A percentile compares a stretch with the other conserved stretches of the same genome.
These are phyloP conservation scores for Cancer borealis DNA, from an alignment of 2,888 invertebrate genomes.

Conservation along the genomic window DNA sequence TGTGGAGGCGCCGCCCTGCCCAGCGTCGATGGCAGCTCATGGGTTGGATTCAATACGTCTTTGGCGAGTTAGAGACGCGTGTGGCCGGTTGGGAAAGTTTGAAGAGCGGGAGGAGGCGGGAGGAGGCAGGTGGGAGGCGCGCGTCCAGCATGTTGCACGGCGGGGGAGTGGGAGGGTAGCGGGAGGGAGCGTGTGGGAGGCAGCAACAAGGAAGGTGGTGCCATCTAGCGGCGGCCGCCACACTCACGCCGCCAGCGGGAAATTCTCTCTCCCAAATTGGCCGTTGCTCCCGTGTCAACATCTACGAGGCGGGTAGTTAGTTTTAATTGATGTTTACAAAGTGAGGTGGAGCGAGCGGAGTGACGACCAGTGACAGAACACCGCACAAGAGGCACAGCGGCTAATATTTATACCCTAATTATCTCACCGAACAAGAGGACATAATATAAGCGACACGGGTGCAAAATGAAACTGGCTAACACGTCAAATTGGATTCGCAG, in stretches of 20 bases:
- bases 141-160: slow-evolving; percentile 17
- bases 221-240: slow-evolving; percentile 36
- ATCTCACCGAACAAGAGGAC: not conserved
- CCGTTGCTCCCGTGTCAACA: slow-evolving; percentile 37
- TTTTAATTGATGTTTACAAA: slow-evolving; percentile 41
- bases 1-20: slow-evolving; percentile 22
- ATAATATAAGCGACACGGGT: not conserved
- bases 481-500: not conserved
- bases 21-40: not conserved
- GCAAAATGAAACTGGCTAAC: not conserved
- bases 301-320: slow-evolving; percentile 30
- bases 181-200: not conserved
- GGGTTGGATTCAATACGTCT: slow-evolving; percentile 25
- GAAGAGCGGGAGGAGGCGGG: slow-evolving; percentile 22
- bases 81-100: slow-evolving; percentile 8
- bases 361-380: not conserved
- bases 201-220: slow-evolving; percentile 42
- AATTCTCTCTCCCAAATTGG: slow-evolving; percentile 44
- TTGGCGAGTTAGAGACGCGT: not conserved
- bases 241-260: slow-evolving; percentile 45
- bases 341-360: slow-evolving; percentile 26
- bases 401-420: slow-evolving; percentile 2
- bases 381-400: not conserved
- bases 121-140: slow-evolving; percentile 2
- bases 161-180: not conserved